phyloP scores from a whole-genome alignment of 2,888 invertebrate genomes.

The Nemotelus pantherinus region DNA sequence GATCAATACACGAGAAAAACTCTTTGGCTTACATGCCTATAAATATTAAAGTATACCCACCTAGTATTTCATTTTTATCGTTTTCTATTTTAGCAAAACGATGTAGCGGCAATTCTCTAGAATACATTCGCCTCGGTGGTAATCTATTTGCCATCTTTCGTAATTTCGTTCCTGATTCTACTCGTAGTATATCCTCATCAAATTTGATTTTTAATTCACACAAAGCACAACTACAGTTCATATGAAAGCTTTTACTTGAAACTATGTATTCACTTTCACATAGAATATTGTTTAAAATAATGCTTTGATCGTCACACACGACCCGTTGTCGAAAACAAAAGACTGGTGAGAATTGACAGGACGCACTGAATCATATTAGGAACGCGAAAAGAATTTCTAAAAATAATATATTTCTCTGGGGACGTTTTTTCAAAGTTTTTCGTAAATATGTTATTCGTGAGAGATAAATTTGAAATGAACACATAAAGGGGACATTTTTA shows the following conservation, averaged over 20 bases:
- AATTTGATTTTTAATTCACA: background rate
- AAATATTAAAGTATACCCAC: conserved; percentile 20
- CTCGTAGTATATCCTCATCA: background rate
- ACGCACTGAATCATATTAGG: background rate
- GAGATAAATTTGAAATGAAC: conserved; percentile 4
- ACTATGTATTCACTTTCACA: no score
- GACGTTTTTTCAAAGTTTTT: background rate
- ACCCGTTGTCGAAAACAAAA: background rate
- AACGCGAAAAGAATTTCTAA: conserved; percentile 12
- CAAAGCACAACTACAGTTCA: background rate
- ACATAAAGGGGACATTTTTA: conserved; percentile 5
- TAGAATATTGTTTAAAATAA: no score
- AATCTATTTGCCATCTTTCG: conserved; percentile 17
- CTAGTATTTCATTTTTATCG: conserved; percentile 48
- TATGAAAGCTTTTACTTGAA: no score
- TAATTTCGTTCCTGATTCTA: background rate
- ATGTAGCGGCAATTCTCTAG: conserved; percentile 42
- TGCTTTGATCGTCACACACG: background rate
- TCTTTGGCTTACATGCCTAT: no score
- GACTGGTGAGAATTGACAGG: background rate
- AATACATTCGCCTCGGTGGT: conserved; percentile 34
- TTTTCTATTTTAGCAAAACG: conserved; percentile 47
- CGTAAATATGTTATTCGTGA: background rate
- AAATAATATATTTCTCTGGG: conserved; percentile 18
- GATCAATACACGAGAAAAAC: no score